Base-by-base conservation (phyloP, 2,888 invertebrate genomes). In the Amphimallon solstitiale region DNA sequence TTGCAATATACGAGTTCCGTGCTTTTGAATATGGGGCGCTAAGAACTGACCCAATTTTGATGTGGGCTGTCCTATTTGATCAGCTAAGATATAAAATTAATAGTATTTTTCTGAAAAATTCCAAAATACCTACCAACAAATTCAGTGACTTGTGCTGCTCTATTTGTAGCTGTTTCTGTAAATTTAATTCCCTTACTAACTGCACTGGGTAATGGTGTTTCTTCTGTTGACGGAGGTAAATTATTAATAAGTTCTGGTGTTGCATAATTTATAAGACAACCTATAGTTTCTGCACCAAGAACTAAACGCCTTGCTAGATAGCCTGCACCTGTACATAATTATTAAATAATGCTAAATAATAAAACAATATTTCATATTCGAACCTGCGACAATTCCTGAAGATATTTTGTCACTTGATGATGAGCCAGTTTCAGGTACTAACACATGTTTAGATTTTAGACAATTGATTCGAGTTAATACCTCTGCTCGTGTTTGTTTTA, bases 141-240 rank as follows among this genome's bases (percentile, higher is more conserved):
- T 54, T 89, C 87, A 7, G 91, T 91, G 62, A 91, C 87, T 75
- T 86, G 85, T 4, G 89, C 91, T 5, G 91, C 91, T 37, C 84
- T 87, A 65, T 87, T 86, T 1, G 90, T 89, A 7, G 91, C 90
- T 71, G 84, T 85, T 76, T 90, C 87, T 0, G 90, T 90, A 67
- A 90, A 86, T 73, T 87, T 84, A 34, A 88, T 81, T 3, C 87
- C 85, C 72, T 84, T 85, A 68, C 83, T 83, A 2, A 91, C 84
- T n/a, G 85, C 82, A 0, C 86, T 86, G 48, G 84, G 81, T 5
- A 86, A 78, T 60, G 86, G 84, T 1, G 84, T 77, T 1, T 80
- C 77, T 63, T 83, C 79, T 69, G 83, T 79, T 2, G 81, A 75
- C 6, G 85, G 83, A 2, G 78, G 79, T 69, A 91, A 82, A 71